Conservation (phyloP, 2,113 vertebrate species). For the Oncorhynchus keta region DNA sequence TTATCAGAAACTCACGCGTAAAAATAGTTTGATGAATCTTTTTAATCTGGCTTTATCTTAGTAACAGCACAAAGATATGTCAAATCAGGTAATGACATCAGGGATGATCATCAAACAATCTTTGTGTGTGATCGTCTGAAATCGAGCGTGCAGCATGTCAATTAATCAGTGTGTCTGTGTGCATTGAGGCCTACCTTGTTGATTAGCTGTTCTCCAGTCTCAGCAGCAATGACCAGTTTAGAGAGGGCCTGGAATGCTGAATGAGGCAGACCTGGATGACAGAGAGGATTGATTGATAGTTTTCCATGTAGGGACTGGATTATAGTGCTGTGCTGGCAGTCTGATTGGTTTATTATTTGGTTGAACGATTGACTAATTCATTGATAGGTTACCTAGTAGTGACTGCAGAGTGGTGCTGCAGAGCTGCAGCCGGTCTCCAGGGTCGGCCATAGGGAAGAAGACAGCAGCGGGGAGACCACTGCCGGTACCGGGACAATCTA, state of each 20-base stretch:
- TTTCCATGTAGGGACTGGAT: background rate
- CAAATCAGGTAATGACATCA: no score
- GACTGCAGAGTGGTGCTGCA: conserved; percentile 93
- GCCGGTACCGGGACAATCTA: conserved; percentile 83
- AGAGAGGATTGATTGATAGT: background rate
- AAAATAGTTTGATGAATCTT: no score
- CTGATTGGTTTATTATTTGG: background rate
- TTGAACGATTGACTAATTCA: background rate
- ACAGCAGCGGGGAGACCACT: conserved; percentile 87
- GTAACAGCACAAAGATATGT: no score
- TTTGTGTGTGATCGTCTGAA: no score
- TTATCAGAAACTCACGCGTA: no score
- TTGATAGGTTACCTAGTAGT: conserved; percentile 80
- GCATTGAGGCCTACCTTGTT: conserved; percentile 77
- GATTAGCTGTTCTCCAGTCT: conserved; percentile 93
- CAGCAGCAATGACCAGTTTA: conserved; percentile 89
- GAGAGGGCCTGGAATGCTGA: conserved; percentile 92
- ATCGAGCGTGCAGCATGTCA: background rate
- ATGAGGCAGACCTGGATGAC: conserved; percentile 82
- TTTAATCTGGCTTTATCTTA: no score
- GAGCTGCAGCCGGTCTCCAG: conserved; percentile 88
- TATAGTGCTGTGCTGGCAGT: background rate
- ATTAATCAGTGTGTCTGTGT: background rate
- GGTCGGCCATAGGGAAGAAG: conserved; percentile 92
- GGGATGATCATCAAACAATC: no score